These are phyloP conservation scores for Syngnathus floridae DNA, from an alignment of 2,113 vertebrate genomes.

Conservation along the genomic window DNA sequence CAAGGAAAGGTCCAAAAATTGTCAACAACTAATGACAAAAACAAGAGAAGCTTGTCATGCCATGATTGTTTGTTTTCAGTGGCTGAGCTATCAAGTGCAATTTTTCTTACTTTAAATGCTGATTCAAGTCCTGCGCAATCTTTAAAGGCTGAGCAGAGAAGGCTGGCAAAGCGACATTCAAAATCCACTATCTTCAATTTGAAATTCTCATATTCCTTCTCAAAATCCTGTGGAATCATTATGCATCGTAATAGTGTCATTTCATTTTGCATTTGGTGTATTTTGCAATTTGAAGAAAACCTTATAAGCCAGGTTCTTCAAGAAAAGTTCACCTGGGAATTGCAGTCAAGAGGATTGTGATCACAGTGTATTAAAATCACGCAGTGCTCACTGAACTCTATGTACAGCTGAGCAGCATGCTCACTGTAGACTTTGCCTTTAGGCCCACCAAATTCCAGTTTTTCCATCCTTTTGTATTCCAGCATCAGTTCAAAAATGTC, in stretches of 20 bases:
- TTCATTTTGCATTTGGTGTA: not conserved
- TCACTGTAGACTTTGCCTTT: constrained; percentile 69
- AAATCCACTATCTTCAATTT: constrained; percentile 69
- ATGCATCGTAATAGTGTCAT: not conserved
- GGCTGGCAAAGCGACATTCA: constrained; percentile 66
- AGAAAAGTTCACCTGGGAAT: constrained; percentile 58
- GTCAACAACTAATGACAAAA: constrained; percentile 67
- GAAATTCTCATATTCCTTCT: constrained; percentile 68
- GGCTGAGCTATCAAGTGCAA: not conserved
- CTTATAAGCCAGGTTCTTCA: not conserved
- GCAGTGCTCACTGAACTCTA: constrained; percentile 67
- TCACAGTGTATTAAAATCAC: constrained; percentile 64
- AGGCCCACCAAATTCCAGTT: constrained; percentile 71
- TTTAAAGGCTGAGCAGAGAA: constrained; percentile 72
- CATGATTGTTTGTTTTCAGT: not conserved
- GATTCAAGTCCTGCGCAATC: constrained; percentile 76
- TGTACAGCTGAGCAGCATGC: constrained; percentile 55
- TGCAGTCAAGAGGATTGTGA: constrained; percentile 56
- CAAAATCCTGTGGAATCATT: constrained; percentile 62
- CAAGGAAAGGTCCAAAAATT: constrained; percentile 74
- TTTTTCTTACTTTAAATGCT: constrained; percentile 70
- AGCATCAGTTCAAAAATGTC: constrained; percentile 68
- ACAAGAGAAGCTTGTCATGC: constrained; percentile 7
- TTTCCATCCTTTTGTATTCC: constrained; percentile 78
- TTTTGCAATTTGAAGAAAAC: not conserved